These are phyloP conservation scores for Apamea crenata DNA, from an alignment of 2,888 invertebrate species.

Conservation along the genomic window DNA sequence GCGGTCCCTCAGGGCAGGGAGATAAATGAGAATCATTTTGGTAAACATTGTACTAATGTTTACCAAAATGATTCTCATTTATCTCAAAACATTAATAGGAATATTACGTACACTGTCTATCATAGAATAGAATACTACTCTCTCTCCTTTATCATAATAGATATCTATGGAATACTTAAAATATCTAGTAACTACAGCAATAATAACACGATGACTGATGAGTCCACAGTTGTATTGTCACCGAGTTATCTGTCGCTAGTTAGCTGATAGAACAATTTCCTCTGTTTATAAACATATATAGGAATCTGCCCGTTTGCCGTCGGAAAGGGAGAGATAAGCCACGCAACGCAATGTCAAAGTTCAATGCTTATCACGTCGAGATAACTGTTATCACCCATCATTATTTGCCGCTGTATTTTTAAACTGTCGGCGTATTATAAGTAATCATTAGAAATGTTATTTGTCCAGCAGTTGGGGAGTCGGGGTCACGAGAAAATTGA, in stretches of 20 bases:
- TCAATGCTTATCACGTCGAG: conserved; percentile 63
- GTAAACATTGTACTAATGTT: too few relatives aligned
- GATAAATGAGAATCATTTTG: too few relatives aligned
- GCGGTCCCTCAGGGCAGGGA: not conserved
- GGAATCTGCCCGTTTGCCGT: conserved; percentile 66
- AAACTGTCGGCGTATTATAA: conserved; percentile 33
- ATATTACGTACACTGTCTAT: not conserved
- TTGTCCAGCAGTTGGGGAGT: conserved; percentile 21
- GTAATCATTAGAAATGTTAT: conserved; percentile 53
- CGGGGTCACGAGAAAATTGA: conserved; percentile 32
- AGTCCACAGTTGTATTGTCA: conserved; percentile 27
- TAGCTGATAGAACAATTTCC: conserved; percentile 51
- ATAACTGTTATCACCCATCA: conserved; percentile 62
- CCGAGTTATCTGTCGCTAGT: conserved; percentile 37
- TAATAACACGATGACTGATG: conserved; percentile 23
- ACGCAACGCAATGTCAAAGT: conserved; percentile 76
- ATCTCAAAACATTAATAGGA: not conserved
- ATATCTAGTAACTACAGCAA: not conserved
- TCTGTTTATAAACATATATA: conserved; percentile 52
- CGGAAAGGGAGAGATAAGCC: conserved; percentile 74
- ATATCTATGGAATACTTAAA: conserved; percentile 6
- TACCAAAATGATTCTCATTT: not conserved
- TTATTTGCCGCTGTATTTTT: conserved; percentile 40
- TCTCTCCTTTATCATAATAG: not conserved
- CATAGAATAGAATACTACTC: not conserved